These are phyloP conservation scores for Strigamia maritima DNA, from an alignment of 2,888 invertebrate genomes.

Conservation along the genomic window DNA sequence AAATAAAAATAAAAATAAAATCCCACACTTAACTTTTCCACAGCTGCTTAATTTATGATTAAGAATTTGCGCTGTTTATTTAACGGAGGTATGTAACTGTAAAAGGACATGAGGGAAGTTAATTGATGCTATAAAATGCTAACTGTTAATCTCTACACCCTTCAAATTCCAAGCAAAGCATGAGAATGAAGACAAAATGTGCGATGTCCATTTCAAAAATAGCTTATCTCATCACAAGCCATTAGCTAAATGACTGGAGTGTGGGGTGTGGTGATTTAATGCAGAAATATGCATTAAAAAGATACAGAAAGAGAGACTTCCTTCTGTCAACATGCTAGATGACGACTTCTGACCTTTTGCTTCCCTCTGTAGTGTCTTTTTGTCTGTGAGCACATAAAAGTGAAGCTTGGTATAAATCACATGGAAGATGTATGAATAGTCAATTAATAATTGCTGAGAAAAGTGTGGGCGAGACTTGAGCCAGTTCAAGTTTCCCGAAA, in stretches of 20 bases:
- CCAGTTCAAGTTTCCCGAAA: neutral
- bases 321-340: neutral
- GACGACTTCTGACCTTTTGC: neutral
- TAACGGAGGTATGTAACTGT: constrained; percentile 12
- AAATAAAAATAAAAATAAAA: too few species aligned
- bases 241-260: neutral
- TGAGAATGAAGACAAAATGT: constrained; percentile 20
- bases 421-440: neutral
- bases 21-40: neutral
- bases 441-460: constrained; percentile 18
- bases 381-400: neutral
- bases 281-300: neutral
- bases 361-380: neutral
- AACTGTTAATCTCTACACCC: constrained; percentile 20
- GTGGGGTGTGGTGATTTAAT: constrained; percentile 2
- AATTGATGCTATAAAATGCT: neutral
- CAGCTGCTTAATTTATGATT: neutral
- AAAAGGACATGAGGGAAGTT: neutral
- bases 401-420: neutral
- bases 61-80: neutral
- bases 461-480: constrained; percentile 3
- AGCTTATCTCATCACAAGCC: constrained; percentile 28
- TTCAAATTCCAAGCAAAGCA: neutral
- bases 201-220: constrained; percentile 1
- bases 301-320: neutral